Evolutionary conservation across 2,888 invertebrate genomes (phyloP), one percentile per base, ranked within the genome.

Genomic region (Helicoverpa assulta): DNA sequence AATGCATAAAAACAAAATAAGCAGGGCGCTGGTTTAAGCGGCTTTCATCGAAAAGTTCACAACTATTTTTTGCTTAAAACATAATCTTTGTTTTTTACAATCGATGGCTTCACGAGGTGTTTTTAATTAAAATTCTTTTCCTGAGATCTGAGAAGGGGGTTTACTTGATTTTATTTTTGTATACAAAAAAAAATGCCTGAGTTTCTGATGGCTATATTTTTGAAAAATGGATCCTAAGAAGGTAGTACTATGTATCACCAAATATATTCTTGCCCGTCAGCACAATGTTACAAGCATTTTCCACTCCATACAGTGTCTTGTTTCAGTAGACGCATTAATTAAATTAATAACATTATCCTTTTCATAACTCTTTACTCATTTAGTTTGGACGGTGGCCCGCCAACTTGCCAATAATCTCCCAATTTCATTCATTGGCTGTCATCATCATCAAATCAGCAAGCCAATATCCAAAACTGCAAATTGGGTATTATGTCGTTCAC

Each of bases 41-140:
- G 55, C 21, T 43, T 19, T 16, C 7, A 72, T 7, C n/a, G 29
- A 5, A 56, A 73, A 56, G 64, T 73, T 67, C 33, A 5, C 0
- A 60, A 40, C 18, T 5, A 50, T 54, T 64, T 71, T 76, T n/a
- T 40, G 50, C 52, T 63, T 8, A 47, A 14, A 54, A 59, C 54
- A 61, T 18, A 63, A 61, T 62, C 55, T 70, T 64, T 21, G 37
- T 58, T 63, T 70, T 67, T 66, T 56, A 73, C 55, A 60, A 71
- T 66, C 71, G 29, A 65, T 70, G 53, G 40, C 62, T 72, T 33
- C 40, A 62, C 69, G 56, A 60, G 47, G 21, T 60, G 19, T 61
- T 78, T 61, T 63, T 54, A 67, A 66, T 67, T 76, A 60, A 63
- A 58, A 47, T 72, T 53, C 52, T 63, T 26, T 53, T 47, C n/a